Conservation (phyloP, 2,888 invertebrate species). For the Anagyrus pseudococci region DNA sequence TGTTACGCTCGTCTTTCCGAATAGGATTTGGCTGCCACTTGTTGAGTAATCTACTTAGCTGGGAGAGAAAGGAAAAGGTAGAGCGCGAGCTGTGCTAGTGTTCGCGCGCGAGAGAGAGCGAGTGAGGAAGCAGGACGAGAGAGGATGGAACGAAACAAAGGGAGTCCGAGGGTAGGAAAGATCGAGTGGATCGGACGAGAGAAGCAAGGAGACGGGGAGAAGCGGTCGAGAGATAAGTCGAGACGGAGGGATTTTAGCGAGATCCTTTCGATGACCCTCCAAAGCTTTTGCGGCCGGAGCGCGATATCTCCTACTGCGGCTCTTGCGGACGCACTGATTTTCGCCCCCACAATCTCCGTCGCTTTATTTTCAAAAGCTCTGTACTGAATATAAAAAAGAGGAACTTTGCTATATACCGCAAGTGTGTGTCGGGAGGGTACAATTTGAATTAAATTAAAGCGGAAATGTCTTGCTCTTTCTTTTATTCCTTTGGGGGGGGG, state of each 20-base stretch:
- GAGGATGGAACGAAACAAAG: constrained; percentile 7
- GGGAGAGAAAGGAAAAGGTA: constrained; percentile 48
- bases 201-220: too few species aligned
- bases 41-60: constrained; percentile 61
- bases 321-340: background rate
- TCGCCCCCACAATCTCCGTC: too few species aligned
- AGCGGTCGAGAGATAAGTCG: constrained; percentile 4
- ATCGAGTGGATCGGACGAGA: background rate
- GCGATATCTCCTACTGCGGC: background rate
- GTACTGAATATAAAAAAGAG: too few species aligned
- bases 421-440: too few species aligned
- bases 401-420: too few species aligned
- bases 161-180: too few species aligned
- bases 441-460: too few species aligned
- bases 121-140: constrained; percentile 4
- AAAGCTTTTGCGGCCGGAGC: background rate
- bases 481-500: too few species aligned
- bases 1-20: constrained; percentile 48
- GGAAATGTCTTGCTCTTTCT: too few species aligned
- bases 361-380: too few species aligned
- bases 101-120: constrained; percentile 6
- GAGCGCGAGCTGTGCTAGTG: constrained; percentile 1
- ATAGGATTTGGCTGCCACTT: constrained; percentile 58
- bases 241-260: background rate
- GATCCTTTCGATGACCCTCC: background rate